Base-by-base conservation (phyloP, 2,113 vertebrate species). In the Brachirus orientalis region DNA sequence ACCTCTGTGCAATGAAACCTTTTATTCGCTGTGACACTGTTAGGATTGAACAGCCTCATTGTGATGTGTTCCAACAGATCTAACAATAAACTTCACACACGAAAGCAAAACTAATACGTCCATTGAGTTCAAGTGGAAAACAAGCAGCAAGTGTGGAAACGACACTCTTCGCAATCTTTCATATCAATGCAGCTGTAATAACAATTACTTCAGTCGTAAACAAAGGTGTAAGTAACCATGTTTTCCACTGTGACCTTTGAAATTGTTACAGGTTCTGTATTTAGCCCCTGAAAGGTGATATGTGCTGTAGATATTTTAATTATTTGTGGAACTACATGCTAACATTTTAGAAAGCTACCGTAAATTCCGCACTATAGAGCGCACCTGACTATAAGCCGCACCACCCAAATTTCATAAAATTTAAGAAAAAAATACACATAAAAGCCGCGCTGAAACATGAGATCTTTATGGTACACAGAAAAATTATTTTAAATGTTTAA, bases 11-110 rank as follows among this genome's bases (percentile, higher is more conserved):
- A 33, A 8, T 48, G 7, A 64, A 10, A 17, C 16, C 18, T 65
- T 54, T 38, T 46, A 8, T 43, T 16, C 6, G 28, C 9, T 46
- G 4, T 37, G 14, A 63, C 13, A 35, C 22, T 41, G 0, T 33
- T n/a, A n/a, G 19, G 18, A 59, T n/a, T 0, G 36, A 48, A 47
- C 45, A n/a, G n/a, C n/a, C n/a, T 35, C 14, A 17, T 17, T 75
- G 1, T 77, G 7, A 28, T 79, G 10, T 77, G 13, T 76, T 60
- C 19, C 50, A 44, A 73, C 82, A 88, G 88, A 66, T 37, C 0
- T 84, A 41, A 1, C 0, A 12, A 33, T 79, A 3, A 3, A 0
- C 1, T 0, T 0, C 0, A 1, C 0, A 5, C 0, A 1, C 1
- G 0, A 4, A 11, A 28, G 6, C 0, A 0, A 0, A 8, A 56